Base-by-base conservation (phyloP, 2,797 vertebrate species). In the Zenarchopterus dispar region DNA sequence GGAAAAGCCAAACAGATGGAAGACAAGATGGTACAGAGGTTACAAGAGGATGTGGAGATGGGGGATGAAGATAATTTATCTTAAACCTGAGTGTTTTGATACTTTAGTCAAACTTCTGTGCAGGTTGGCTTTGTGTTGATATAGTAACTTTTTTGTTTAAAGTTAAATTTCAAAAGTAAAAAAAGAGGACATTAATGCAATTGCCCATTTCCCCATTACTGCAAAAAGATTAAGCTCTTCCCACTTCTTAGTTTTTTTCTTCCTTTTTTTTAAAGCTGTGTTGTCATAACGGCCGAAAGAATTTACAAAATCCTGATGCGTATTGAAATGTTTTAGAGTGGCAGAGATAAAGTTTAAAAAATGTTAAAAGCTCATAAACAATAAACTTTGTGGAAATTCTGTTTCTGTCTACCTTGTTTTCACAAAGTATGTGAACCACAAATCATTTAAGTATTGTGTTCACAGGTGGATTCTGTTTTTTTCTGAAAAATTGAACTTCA, bases 11-110 rank as follows among this genome's bases (percentile, higher is more conserved):
- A 96, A 80, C 82, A 92, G 39, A 63, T 99, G 94, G 97, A 99
- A 85, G 96, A 95, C 42, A 98, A 96, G 92, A 98, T 99, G 97
- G 95, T 98, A 41, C 96, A 98, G 83, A 94, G 95, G 66, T 80
- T 98, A 64, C 95, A 96, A 76, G 92, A 98, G 64, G 95, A 98
- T 16, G 92, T 97, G 89, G 93, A 94, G 56, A 98, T 98, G 96
- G 95, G 88, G 54, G 95, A 94, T 70, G 77, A 84, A 44, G 77
- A 89, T 50, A 10, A 59, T 49, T 91, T 56, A 84, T 65, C 21
- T 61, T 1, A 13, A 39, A 2, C 5, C 6, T 13, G 26, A 5
- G n/a, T 13, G 5, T 47, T 58, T 17, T 62, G 17, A 8, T 58
- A 64, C 36, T 51, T 63, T 17, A 3, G 18, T 22, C 11, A 53